Percentiles rank a stretch among this genome's conserved stretches.
phyloP scores from a whole-genome alignment of 2,888 invertebrate species.

The Anarsia innoxiella region DNA sequence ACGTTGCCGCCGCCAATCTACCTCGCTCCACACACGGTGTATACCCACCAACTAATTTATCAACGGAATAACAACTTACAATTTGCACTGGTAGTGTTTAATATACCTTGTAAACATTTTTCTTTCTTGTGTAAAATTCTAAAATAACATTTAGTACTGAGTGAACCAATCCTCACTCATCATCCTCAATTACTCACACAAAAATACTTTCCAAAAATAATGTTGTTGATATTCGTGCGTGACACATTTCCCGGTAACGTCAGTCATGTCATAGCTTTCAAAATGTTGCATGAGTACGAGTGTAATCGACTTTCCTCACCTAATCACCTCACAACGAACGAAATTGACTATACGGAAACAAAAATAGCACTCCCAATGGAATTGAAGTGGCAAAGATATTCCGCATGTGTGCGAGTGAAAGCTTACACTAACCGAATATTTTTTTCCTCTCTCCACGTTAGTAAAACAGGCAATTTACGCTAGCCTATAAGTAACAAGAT shows the following conservation, averaged over 20 bases:
- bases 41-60: conserved; percentile 16
- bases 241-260: conserved; percentile 8
- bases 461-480: conserved; percentile 70
- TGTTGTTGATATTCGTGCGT: conserved; percentile 3
- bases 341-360: conserved; percentile 17
- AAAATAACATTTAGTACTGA: not conserved
- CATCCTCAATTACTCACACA: conserved; percentile 2
- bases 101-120: not conserved
- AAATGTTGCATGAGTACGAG: conserved; percentile 3
- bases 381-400: conserved; percentile 25
- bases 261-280: conserved; percentile 7
- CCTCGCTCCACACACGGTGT: conserved; percentile 29
- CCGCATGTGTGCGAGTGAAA: conserved; percentile 32
- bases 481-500: conserved; percentile 74
- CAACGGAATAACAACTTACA: conserved; percentile 27
- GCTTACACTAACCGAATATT: conserved; percentile 49
- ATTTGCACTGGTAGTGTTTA: conserved; percentile 23
- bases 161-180: conserved; percentile 5
- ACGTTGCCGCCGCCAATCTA: conserved; percentile 21
- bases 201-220: no score
- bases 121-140: conserved; percentile 7
- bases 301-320: conserved; percentile 4
- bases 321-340: conserved; percentile 6
- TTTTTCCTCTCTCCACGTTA: conserved; percentile 44
- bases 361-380: conserved; percentile 25